Percentiles rank a stretch among this genome's conserved stretches.
These are phyloP conservation scores for Cinclus cinclus DNA, from an alignment of 2,113 vertebrate species.

Conservation along the genomic window DNA sequence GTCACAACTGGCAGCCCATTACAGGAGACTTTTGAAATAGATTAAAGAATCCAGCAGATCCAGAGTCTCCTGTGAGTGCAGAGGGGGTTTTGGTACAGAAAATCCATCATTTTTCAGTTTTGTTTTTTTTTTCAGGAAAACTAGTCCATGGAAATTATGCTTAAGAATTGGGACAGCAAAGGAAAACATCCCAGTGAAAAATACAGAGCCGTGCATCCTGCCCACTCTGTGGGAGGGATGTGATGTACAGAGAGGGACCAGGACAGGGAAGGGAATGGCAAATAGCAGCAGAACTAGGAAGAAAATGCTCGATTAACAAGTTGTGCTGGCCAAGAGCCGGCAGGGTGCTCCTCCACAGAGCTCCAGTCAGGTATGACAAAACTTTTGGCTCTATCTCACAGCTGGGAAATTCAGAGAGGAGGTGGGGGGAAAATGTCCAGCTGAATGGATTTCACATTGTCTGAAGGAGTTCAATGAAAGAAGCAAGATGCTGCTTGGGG, in stretches of 20 bases:
- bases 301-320: neutral
- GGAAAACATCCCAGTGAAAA: neutral
- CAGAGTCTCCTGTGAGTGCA: neutral
- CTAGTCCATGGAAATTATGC: neutral
- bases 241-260: neutral
- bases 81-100: neutral
- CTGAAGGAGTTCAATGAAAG: constrained; percentile 13
- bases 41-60: neutral
- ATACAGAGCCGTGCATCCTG: neutral
- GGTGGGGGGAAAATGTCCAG: neutral
- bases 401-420: constrained; percentile 32
- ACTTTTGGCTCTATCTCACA: constrained; percentile 13
- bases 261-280: neutral
- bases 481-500: neutral
- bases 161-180: neutral
- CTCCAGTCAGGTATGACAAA: constrained; percentile 55
- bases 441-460: constrained; percentile 46
- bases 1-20: neutral
- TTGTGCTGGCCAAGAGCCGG: neutral
- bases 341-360: neutral
- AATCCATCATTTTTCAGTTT: neutral
- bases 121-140: neutral
- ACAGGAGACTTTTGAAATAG: neutral
- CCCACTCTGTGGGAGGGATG: rapidly evolving
- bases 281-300: neutral